Evolutionary conservation across 2,888 invertebrate species (phyloP).

Genomic region (Phymatocera aterrima): DNA sequence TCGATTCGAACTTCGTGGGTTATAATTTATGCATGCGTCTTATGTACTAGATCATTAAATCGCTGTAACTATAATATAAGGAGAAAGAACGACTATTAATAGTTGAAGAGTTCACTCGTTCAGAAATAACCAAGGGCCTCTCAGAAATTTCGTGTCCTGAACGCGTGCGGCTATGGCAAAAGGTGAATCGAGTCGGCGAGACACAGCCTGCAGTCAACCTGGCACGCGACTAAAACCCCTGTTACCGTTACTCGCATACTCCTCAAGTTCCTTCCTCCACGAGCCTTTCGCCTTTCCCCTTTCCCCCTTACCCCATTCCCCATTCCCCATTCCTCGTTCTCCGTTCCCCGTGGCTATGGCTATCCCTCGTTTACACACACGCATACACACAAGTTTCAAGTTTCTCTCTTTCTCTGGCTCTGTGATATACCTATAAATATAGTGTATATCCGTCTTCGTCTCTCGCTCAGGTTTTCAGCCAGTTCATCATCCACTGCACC

Average conservation of each 20-base stretch:
- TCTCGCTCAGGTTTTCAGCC: conserved; percentile 20
- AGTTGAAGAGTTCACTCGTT: neutral
- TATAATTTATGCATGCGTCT: too few species aligned
- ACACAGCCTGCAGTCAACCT: conserved; percentile 24
- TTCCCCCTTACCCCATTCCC: conserved; percentile 43
- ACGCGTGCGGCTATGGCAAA: conserved; percentile 36
- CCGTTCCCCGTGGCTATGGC: conserved; percentile 33
- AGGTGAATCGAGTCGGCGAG: conserved; percentile 33
- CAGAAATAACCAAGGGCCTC: neutral
- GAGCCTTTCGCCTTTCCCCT: neutral
- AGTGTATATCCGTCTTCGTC: too few species aligned
- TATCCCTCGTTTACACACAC: conserved; percentile 30
- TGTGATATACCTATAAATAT: too few species aligned
- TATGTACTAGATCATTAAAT: neutral
- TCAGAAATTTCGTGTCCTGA: neutral
- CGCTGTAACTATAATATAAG: neutral
- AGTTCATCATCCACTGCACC: too few species aligned
- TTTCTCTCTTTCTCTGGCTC: neutral
- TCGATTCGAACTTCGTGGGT: too few species aligned
- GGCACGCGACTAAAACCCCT: conserved; percentile 42
- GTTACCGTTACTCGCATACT: conserved; percentile 37
- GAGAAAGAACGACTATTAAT: neutral
- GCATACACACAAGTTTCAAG: neutral
- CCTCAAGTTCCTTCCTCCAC: neutral
- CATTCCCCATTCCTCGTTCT: conserved; percentile 38